phyloP scores from a whole-genome alignment of 2,888 invertebrate genomes.

The Fragum whitleyi region DNA sequence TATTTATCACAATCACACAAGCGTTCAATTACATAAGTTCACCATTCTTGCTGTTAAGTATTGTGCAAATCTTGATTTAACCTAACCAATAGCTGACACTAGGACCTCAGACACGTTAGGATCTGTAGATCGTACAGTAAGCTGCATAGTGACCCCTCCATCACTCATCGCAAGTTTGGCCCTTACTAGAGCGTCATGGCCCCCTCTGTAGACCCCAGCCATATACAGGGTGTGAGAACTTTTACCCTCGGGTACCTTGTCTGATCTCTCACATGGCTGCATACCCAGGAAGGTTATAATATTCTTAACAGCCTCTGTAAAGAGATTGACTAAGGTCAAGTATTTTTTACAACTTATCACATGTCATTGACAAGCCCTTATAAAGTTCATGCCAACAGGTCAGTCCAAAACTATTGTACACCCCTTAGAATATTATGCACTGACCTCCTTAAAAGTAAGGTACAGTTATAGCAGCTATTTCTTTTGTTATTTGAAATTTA shows the following conservation, averaged over 20 bases:
- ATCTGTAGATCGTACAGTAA: conserved; percentile 94
- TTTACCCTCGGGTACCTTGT: conserved; percentile 93
- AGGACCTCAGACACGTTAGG: conserved; percentile 94
- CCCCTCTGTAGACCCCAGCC: conserved; percentile 95
- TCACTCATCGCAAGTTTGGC: conserved; percentile 92
- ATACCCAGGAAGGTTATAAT: conserved; percentile 93
- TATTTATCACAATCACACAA: no score
- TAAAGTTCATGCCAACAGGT: no score
- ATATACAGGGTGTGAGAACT: conserved; percentile 92
- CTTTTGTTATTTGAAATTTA: no score
- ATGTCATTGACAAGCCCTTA: no score
- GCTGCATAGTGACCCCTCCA: conserved; percentile 95
- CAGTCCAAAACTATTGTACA: no score
- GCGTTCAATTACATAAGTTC: no score
- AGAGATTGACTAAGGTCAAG: no score
- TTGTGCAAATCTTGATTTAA: neutral
- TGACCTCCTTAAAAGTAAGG: no score
- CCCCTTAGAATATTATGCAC: no score
- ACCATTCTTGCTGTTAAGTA: no score
- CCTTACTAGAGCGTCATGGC: conserved; percentile 94
- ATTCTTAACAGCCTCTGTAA: conserved; percentile 91
- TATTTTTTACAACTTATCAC: neutral
- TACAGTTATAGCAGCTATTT: no score
- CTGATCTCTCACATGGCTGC: conserved; percentile 93
- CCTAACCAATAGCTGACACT: conserved; percentile 84